Evolutionary conservation across 2,797 vertebrate genomes (phyloP).

Genomic region (Gallinago stenura): DNA sequence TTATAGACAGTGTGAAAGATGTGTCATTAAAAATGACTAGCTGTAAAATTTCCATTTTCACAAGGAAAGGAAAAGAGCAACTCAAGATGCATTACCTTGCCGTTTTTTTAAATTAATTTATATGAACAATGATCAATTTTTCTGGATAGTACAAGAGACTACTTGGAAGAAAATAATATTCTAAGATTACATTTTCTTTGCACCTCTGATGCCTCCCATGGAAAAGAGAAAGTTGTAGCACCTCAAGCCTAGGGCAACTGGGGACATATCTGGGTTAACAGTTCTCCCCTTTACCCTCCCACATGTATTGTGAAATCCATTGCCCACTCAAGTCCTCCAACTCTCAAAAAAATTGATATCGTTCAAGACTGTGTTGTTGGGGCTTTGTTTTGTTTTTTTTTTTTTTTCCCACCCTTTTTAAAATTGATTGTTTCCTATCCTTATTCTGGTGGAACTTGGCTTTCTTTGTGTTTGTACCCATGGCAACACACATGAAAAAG

Average conservation of each 20-base stretch:
- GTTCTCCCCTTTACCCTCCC: not conserved
- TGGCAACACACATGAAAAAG: not conserved
- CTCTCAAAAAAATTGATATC: not conserved
- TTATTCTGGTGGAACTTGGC: not conserved
- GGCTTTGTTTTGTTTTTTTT: not conserved
- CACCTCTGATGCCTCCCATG: not conserved
- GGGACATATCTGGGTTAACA: not conserved
- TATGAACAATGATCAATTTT: not conserved
- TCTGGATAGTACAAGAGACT: not conserved
- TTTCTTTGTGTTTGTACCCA: not conserved
- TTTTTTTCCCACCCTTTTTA: accelerated
- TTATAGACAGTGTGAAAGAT: not conserved
- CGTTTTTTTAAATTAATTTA: not conserved
- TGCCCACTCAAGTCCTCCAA: not conserved
- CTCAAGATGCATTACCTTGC: not conserved
- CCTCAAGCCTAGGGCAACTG: not conserved
- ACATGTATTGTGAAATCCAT: not conserved
- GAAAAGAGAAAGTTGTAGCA: not conserved
- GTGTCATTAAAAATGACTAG: not conserved
- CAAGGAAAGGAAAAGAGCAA: not conserved
- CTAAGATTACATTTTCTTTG: not conserved
- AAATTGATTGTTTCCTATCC: not conserved
- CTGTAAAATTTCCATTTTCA: not conserved
- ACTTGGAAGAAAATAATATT: not conserved
- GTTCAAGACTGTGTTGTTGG: not conserved